A percentile compares a stretch with the other conserved stretches of the same genome.
Conservation (phyloP, 2,888 invertebrate genomes). For the Ophion ventricosus region DNA sequence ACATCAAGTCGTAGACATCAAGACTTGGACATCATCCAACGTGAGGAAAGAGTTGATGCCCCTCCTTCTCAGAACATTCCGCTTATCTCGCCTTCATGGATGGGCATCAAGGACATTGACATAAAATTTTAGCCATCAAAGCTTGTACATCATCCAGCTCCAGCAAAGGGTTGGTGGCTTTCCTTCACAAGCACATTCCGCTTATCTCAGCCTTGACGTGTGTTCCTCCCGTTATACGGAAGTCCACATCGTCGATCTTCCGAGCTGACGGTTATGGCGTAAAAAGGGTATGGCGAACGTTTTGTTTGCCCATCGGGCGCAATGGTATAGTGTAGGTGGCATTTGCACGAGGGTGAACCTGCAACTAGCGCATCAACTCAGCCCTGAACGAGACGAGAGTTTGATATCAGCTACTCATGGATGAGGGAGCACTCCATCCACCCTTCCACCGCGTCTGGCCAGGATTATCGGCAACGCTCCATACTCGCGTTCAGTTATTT, state of each 20-base stretch:
- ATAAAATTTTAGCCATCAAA: too few relatives aligned
- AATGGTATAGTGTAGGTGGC: background rate
- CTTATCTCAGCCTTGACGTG: conserved; percentile 41
- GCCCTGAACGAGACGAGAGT: conserved; percentile 1
- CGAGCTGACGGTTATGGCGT: conserved; percentile 56
- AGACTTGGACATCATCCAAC: too few relatives aligned
- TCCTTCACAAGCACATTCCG: conserved; percentile 3
- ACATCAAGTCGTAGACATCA: background rate
- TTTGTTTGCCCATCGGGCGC: conserved; percentile 50
- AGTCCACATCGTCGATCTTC: conserved; percentile 58
- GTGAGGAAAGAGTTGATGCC: too few relatives aligned
- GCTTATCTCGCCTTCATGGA: too few relatives aligned
- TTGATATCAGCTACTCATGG: conserved; percentile 30
- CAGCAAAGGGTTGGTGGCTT: too few relatives aligned
- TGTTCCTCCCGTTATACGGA: conserved; percentile 17
- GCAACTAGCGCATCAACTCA: background rate
- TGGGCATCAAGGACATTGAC: too few relatives aligned
- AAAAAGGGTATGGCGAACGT: conserved; percentile 31
- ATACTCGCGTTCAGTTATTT: conserved; percentile 34
- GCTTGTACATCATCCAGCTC: too few relatives aligned
- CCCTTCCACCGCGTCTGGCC: conserved; percentile 1
- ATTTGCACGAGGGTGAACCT: conserved; percentile 13
- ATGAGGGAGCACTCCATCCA: conserved; percentile 1
- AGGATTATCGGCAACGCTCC: conserved; percentile 19
- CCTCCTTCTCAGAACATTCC: too few relatives aligned